Percentiles rank a stretch among this genome's conserved stretches.
These are phyloP conservation scores for Papilio gigon DNA, from an alignment of 2,888 invertebrate species.

Conservation along the genomic window DNA sequence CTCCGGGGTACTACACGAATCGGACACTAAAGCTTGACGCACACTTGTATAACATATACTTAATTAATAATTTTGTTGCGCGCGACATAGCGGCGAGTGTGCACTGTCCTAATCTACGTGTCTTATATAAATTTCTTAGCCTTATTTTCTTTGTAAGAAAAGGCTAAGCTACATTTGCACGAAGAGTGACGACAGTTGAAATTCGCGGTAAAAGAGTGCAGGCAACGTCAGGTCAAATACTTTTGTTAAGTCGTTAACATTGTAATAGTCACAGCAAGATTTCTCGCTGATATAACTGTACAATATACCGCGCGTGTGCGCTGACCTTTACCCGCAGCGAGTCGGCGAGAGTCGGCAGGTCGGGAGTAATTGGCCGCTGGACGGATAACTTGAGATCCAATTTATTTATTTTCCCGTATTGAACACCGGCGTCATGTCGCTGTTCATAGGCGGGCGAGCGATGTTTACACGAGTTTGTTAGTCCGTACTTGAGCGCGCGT, in stretches of 20 bases:
- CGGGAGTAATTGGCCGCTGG: slow-evolving; percentile 48
- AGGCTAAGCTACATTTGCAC: too few relatives aligned
- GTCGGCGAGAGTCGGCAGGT: slow-evolving; percentile 42
- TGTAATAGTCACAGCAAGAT: too few relatives aligned
- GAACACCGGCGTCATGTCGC: slow-evolving; percentile 64
- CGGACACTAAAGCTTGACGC: slow-evolving; percentile 15
- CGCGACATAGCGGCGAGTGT: neutral
- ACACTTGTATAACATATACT: neutral
- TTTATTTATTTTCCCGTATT: slow-evolving; percentile 70
- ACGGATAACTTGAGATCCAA: slow-evolving; percentile 56
- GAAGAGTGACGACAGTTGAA: too few relatives aligned
- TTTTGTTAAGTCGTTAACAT: too few relatives aligned
- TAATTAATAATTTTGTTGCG: too few relatives aligned
- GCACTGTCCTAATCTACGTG: neutral
- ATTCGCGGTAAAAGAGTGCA: too few relatives aligned
- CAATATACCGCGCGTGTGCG: neutral
- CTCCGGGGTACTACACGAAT: slow-evolving; percentile 32
- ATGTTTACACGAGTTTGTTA: slow-evolving; percentile 61
- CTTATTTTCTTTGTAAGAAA: too few relatives aligned
- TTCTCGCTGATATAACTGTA: neutral
- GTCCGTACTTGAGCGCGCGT: neutral
- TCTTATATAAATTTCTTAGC: too few relatives aligned
- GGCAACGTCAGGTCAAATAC: too few relatives aligned
- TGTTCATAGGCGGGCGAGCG: slow-evolving; percentile 76
- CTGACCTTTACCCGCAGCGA: slow-evolving; percentile 21